These are phyloP conservation scores for Neomicropteryx cornuta DNA, from an alignment of 1,140 invertebrate genomes.

Conservation along the genomic window DNA sequence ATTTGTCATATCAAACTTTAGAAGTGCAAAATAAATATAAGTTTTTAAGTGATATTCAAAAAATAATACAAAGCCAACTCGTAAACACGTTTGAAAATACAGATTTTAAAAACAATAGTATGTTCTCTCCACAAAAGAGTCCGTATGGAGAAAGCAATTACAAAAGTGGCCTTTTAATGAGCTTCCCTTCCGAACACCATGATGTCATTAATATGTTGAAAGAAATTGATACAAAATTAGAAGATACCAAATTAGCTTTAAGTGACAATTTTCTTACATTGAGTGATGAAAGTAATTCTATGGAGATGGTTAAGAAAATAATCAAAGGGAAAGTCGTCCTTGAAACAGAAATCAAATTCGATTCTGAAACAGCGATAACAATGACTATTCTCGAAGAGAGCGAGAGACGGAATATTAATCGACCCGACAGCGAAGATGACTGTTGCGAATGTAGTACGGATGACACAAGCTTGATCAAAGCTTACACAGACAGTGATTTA, in stretches of 20 bases:
- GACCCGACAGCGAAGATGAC: constrained; percentile 36
- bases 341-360: constrained; percentile 70
- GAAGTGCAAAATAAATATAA: too few relatives aligned
- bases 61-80: too few relatives aligned
- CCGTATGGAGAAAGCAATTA: constrained; percentile 1
- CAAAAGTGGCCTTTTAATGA: neutral
- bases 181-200: too few relatives aligned
- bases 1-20: constrained; percentile 28
- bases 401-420: constrained; percentile 32
- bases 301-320: constrained; percentile 23
- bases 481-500: constrained; percentile 42
- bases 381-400: constrained; percentile 70
- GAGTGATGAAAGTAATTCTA: neutral
- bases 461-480: constrained; percentile 38
- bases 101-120: too few relatives aligned
- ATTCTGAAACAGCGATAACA: constrained; percentile 62
- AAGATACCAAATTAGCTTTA: constrained; percentile 15
- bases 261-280: constrained; percentile 23
- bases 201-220: too few relatives aligned
- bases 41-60: too few relatives aligned
- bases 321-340: constrained; percentile 53
- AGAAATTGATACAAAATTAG: too few relatives aligned
- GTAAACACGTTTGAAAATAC: too few relatives aligned
- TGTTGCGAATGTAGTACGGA: constrained; percentile 24
- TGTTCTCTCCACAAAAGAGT: too few relatives aligned